phyloP scores from a whole-genome alignment of 1,140 invertebrate genomes.

The Drosophila arizonae region DNA sequence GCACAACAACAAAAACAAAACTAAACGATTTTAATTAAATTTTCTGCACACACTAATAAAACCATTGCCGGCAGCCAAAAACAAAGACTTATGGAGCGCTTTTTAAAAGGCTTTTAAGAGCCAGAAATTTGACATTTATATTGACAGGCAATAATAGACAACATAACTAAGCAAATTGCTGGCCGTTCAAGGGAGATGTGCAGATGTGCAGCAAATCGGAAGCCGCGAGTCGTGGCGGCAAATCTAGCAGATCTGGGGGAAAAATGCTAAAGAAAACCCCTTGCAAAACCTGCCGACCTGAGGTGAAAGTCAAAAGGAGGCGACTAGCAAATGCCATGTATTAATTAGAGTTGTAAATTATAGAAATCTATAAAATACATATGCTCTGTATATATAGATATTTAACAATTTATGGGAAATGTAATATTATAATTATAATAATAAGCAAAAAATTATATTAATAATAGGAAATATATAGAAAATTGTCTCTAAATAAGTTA shows the following conservation, averaged over 20 bases:
- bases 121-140: slow-evolving; percentile 78
- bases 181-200: slow-evolving; percentile 1
- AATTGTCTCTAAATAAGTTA: no score
- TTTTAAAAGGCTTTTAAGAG: slow-evolving; percentile 73
- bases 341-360: no score
- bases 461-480: no score
- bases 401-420: no score
- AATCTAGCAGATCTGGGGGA: slow-evolving; percentile 47
- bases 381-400: no score
- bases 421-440: no score
- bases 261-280: slow-evolving; percentile 12
- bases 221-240: slow-evolving; percentile 4
- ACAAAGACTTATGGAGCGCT: slow-evolving; percentile 44
- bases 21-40: slow-evolving; percentile 63
- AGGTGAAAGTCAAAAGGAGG: neutral
- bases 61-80: slow-evolving; percentile 45
- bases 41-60: slow-evolving; percentile 17
- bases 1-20: neutral
- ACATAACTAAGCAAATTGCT: slow-evolving; percentile 66
- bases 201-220: neutral
- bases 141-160: slow-evolving; percentile 81
- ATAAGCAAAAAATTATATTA: no score
- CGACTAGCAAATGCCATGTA: neutral
- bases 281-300: slow-evolving; percentile 34
- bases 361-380: no score